A percentile compares a stretch with the other conserved stretches of the same genome.
These are phyloP conservation scores for Drosophila buzzatii DNA, from an alignment of 2,888 invertebrate genomes.

Conservation along the genomic window DNA sequence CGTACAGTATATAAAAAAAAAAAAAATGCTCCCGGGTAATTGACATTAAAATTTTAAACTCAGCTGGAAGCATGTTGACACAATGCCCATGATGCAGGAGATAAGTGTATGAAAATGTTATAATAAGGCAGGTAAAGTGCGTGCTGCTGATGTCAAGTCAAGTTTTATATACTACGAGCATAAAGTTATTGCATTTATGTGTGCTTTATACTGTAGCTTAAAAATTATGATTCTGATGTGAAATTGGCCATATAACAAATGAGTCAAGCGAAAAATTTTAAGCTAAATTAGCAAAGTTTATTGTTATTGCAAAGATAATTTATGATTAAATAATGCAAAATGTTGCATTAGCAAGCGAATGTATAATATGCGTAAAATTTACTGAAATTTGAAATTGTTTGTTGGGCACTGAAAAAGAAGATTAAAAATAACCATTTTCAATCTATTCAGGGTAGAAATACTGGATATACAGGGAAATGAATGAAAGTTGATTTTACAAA, in stretches of 20 bases:
- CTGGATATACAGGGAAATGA: too few species aligned
- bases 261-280: background rate
- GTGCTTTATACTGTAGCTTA: background rate
- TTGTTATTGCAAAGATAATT: too few species aligned
- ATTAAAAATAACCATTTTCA: too few species aligned
- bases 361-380: too few species aligned
- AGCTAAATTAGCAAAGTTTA: background rate
- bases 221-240: background rate
- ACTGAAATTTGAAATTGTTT: too few species aligned
- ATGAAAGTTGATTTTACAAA: too few species aligned
- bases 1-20: constrained; percentile 43
- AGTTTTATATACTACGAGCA: background rate
- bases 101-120: constrained; percentile 18
- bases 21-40: constrained; percentile 35
- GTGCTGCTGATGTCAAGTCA: background rate
- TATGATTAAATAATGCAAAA: too few species aligned
- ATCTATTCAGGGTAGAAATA: too few species aligned
- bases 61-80: constrained; percentile 28
- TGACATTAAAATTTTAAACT: constrained; percentile 60
- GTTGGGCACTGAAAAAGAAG: too few species aligned
- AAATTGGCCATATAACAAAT: background rate
- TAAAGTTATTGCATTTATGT: background rate
- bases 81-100: background rate
- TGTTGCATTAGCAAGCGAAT: too few species aligned
- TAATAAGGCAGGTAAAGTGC: constrained; percentile 6